phyloP scores from a whole-genome alignment of 2,888 invertebrate species.

The Amiota mariae region DNA sequence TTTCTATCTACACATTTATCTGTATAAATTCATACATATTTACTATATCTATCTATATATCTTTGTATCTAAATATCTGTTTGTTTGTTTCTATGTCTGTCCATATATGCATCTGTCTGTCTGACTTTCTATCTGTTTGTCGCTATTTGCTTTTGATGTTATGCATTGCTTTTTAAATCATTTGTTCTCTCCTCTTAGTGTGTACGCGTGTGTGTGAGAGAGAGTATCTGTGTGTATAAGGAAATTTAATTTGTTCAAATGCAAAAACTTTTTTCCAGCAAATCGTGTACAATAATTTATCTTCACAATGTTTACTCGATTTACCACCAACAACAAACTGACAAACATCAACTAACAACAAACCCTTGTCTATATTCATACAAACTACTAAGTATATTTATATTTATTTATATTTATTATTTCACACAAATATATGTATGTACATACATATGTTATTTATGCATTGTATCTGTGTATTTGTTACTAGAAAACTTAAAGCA shows the following conservation, averaged over 20 bases:
- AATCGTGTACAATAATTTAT: conserved; percentile 69
- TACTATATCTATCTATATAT: too few relatives aligned
- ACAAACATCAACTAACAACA: background rate
- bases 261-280: conserved; percentile 56
- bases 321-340: conserved; percentile 47
- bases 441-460: background rate
- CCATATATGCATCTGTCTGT: background rate
- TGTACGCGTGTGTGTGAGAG: conserved; percentile 12
- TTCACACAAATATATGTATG: conserved; percentile 14
- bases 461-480: conserved; percentile 4
- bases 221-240: conserved; percentile 45
- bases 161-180: background rate
- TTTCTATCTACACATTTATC: too few relatives aligned
- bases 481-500: conserved; percentile 62
- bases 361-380: conserved; percentile 58
- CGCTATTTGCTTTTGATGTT: background rate
- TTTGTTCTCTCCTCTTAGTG: background rate
- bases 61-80: too few relatives aligned
- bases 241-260: conserved; percentile 65
- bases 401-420: too few relatives aligned
- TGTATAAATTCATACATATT: too few relatives aligned
- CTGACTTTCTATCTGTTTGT: too few relatives aligned
- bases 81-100: background rate
- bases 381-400: too few relatives aligned
- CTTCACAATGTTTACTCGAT: conserved; percentile 63